Percentiles rank a stretch among this genome's conserved stretches.
These are phyloP conservation scores for Butorides virescens DNA, from an alignment of 2,113 vertebrate species.

Conservation along the genomic window DNA sequence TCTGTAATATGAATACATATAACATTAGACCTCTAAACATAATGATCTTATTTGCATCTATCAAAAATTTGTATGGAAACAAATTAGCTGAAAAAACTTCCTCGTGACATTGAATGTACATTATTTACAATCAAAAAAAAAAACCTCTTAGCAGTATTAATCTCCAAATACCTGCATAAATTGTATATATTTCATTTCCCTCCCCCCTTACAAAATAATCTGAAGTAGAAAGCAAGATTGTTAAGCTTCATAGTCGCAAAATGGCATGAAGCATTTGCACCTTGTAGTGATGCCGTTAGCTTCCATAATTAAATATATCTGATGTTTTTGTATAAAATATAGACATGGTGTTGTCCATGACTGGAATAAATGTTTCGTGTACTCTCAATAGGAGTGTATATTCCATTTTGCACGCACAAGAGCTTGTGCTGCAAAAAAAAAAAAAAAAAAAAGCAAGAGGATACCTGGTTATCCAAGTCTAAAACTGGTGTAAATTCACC, in stretches of 20 bases:
- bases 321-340: slow-evolving; percentile 50
- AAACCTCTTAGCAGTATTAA: slow-evolving; percentile 65
- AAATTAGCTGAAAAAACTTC: slow-evolving; percentile 75
- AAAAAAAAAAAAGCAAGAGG: slow-evolving; percentile 30
- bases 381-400: slow-evolving; percentile 56
- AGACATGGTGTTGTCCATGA: slow-evolving; percentile 31
- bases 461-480: slow-evolving; percentile 18
- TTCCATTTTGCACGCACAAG: slow-evolving; percentile 55
- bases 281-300: slow-evolving; percentile 34
- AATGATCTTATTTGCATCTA: slow-evolving; percentile 78
- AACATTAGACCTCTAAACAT: slow-evolving; percentile 81
- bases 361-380: slow-evolving; percentile 7
- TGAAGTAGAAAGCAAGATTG: slow-evolving; percentile 69
- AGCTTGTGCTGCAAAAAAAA: slow-evolving; percentile 52
- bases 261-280: slow-evolving; percentile 54
- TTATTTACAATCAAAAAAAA: slow-evolving; percentile 80
- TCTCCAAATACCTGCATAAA: slow-evolving; percentile 68
- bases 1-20: slow-evolving; percentile 80
- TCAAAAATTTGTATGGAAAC: slow-evolving; percentile 80
- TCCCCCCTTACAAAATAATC: slow-evolving; percentile 67
- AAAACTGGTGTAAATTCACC: neutral
- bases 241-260: slow-evolving; percentile 47
- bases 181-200: slow-evolving; percentile 59
- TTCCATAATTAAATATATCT: slow-evolving; percentile 49
- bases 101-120: slow-evolving; percentile 79